Evolutionary conservation across 2,113 vertebrate species (phyloP).

Genomic region (Cottus gobio): DNA sequence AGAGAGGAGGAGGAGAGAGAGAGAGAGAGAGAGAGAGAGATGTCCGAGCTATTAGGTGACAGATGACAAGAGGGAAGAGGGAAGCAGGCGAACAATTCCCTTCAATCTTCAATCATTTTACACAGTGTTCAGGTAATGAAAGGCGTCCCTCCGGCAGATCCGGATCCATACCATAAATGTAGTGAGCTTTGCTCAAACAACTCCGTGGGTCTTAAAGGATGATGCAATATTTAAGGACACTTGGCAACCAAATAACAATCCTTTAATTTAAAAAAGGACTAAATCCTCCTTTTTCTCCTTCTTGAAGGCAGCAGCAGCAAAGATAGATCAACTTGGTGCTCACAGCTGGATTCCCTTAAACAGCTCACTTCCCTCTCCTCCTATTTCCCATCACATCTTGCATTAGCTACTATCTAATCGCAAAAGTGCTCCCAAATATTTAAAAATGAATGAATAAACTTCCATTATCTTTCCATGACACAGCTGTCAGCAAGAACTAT

Average conservation of each 20-base stretch:
- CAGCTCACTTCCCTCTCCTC: background rate
- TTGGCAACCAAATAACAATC: background rate
- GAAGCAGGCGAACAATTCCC: background rate
- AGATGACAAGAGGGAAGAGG: background rate
- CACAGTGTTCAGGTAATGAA: conserved; percentile 20
- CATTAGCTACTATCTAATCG: background rate
- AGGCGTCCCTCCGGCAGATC: conserved; percentile 22
- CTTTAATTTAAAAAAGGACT: background rate
- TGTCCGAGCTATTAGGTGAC: conserved; percentile 1
- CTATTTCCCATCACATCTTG: background rate
- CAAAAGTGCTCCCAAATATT: background rate
- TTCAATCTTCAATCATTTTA: conserved; percentile 16
- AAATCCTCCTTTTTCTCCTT: background rate
- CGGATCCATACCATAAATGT: conserved; percentile 10
- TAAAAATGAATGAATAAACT: background rate
- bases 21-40: background rate
- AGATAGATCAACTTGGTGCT: background rate
- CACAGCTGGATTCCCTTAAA: background rate
- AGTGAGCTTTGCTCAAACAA: background rate
- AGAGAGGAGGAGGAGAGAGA: background rate
- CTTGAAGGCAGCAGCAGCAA: background rate
- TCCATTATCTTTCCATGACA: background rate
- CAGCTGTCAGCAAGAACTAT: background rate
- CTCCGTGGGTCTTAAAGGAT: background rate
- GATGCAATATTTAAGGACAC: background rate